Evolutionary conservation across 2,113 vertebrate genomes (phyloP).

Genomic region (Malurus alboscapulatus): DNA sequence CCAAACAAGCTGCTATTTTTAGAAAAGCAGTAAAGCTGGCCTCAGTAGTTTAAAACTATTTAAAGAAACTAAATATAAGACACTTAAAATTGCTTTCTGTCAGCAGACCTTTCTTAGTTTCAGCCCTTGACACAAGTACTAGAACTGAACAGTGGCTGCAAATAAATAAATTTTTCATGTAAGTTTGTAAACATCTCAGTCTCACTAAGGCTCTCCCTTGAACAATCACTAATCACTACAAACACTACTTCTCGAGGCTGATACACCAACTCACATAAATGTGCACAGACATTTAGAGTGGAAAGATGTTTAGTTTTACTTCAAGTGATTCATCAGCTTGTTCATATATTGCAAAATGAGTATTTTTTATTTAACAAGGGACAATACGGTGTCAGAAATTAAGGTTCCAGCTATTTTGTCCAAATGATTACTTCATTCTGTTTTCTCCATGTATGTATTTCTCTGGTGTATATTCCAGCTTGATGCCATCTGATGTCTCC

Average conservation of each 20-base stretch:
- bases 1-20: background rate
- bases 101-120: background rate
- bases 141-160: background rate
- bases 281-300: background rate
- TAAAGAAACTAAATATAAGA: background rate
- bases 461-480: background rate
- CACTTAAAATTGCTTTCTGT: background rate
- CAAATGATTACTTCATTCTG: background rate
- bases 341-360: background rate
- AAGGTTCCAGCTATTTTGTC: background rate
- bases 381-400: background rate
- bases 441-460: background rate
- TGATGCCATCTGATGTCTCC: background rate
- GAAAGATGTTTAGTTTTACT: background rate
- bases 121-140: background rate
- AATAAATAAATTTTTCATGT: background rate
- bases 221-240: background rate
- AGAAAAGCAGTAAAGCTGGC: background rate
- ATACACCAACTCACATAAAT: background rate
- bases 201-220: background rate
- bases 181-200: background rate
- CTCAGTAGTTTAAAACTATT: background rate
- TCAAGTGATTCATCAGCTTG: background rate
- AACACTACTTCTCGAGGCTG: accelerated
- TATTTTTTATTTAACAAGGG: background rate